phyloP scores from a whole-genome alignment of 30 jellyfish, hydroid and myxozoan genomes.

The Aurelia coerulea region DNA sequence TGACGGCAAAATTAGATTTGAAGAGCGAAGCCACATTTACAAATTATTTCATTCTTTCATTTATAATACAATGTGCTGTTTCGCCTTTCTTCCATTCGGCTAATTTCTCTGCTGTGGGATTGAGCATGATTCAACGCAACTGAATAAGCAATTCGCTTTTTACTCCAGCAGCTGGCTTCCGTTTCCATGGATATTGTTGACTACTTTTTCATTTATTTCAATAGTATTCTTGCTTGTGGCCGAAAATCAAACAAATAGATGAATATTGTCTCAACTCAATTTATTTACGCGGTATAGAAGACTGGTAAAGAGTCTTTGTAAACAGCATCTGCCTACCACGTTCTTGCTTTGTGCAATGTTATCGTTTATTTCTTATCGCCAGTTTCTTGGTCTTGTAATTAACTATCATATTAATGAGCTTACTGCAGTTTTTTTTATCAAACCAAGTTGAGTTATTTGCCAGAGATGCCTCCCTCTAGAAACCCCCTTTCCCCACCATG shows the following conservation, averaged over 20 bases:
- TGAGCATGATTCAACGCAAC: not conserved
- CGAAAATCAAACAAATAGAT: not conserved
- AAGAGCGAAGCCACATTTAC: slow-evolving; percentile 43
- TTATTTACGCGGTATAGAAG: not conserved
- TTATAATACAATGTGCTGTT: slow-evolving; percentile 26
- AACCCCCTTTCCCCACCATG: too few species aligned
- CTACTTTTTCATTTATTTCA: not conserved
- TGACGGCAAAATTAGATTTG: not conserved
- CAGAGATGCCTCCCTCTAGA: too few species aligned
- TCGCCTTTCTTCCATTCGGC: slow-evolving; percentile 1
- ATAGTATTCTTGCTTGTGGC: not conserved
- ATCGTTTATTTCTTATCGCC: too few species aligned
- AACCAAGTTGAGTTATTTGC: too few species aligned
- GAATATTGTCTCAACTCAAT: not conserved
- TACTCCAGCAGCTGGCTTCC: slow-evolving; percentile 10
- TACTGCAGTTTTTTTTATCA: too few species aligned
- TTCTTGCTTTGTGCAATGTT: too few species aligned
- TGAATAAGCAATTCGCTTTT: slow-evolving; percentile 25
- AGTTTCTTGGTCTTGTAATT: too few species aligned
- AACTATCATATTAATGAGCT: too few species aligned
- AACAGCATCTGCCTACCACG: too few species aligned
- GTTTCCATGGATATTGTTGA: slow-evolving; percentile 26
- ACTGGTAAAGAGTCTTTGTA: too few species aligned
- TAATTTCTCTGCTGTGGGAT: not conserved
- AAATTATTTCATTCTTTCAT: slow-evolving; percentile 9